phyloP scores from a whole-genome alignment of 2,888 invertebrate species.

The Amblyjoppa proteus region DNA sequence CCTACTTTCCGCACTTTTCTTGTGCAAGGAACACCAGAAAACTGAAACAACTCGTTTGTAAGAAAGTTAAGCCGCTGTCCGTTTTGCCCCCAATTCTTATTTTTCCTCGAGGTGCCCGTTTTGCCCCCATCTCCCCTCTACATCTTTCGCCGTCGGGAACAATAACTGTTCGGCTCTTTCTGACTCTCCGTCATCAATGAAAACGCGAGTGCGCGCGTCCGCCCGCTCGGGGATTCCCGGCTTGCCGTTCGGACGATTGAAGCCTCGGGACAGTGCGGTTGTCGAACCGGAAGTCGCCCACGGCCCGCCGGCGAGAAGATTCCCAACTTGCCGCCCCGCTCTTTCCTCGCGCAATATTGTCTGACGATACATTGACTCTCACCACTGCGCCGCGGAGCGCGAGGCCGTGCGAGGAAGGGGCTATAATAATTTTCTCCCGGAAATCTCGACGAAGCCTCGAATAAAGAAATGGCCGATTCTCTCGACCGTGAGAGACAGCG shows the following conservation, averaged over 20 bases:
- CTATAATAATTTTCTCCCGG: neutral
- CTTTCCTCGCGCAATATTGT: neutral
- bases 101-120: too few species aligned
- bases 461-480: slow-evolving; percentile 20
- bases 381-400: slow-evolving; percentile 6
- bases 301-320: slow-evolving; percentile 6
- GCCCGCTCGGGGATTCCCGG: slow-evolving; percentile 13
- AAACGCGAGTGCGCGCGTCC: neutral
- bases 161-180: slow-evolving; percentile 49
- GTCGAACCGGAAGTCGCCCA: slow-evolving; percentile 52
- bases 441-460: slow-evolving; percentile 29
- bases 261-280: slow-evolving; percentile 26
- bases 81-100: too few species aligned
- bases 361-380: slow-evolving; percentile 23
- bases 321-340: slow-evolving; percentile 5
- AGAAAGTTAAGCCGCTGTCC: too few species aligned
- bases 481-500: slow-evolving; percentile 39
- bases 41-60: too few species aligned
- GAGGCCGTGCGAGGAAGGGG: neutral
- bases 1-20: too few species aligned
- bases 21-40: too few species aligned
- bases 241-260: slow-evolving; percentile 51
- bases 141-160: slow-evolving; percentile 29
- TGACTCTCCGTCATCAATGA: slow-evolving; percentile 12
- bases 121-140: neutral